Percentiles rank a stretch among this genome's conserved stretches.
phyloP scores from a whole-genome alignment of 2,113 vertebrate genomes.

The Pteronura brasiliensis region DNA sequence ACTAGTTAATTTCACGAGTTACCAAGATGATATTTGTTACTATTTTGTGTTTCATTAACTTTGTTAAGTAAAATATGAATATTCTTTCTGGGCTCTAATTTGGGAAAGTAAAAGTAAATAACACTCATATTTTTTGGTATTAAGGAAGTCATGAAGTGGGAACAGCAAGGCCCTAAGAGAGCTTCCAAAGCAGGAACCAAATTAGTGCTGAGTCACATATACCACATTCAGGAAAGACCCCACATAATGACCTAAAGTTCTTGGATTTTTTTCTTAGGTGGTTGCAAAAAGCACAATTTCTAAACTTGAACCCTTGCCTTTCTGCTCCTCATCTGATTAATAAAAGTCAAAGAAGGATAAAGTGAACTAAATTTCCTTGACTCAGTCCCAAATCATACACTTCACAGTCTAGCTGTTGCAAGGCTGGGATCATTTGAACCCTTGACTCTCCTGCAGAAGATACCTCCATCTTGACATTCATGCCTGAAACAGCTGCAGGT shows the following conservation, averaged over 20 bases:
- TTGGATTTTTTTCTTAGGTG: neutral
- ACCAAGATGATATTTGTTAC: slow-evolving; percentile 69
- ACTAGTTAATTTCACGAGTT: slow-evolving; percentile 72
- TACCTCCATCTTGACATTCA: neutral
- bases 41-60: slow-evolving; percentile 66
- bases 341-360: neutral
- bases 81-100: slow-evolving; percentile 47
- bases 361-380: neutral
- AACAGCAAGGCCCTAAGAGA: neutral
- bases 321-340: neutral
- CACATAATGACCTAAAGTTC: neutral
- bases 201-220: neutral
- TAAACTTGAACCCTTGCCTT: neutral
- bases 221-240: neutral
- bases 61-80: slow-evolving; percentile 58
- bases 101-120: slow-evolving; percentile 63
- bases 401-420: neutral
- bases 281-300: neutral
- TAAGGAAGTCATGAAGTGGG: neutral
- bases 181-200: neutral
- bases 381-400: neutral
- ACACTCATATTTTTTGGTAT: slow-evolving; percentile 67
- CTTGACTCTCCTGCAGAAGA: neutral
- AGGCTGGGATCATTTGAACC: neutral
- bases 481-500: neutral